Evolutionary conservation across 2,113 vertebrate genomes (phyloP), one percentile per base, ranked within the genome.

Genomic region (Chitala chitala): DNA sequence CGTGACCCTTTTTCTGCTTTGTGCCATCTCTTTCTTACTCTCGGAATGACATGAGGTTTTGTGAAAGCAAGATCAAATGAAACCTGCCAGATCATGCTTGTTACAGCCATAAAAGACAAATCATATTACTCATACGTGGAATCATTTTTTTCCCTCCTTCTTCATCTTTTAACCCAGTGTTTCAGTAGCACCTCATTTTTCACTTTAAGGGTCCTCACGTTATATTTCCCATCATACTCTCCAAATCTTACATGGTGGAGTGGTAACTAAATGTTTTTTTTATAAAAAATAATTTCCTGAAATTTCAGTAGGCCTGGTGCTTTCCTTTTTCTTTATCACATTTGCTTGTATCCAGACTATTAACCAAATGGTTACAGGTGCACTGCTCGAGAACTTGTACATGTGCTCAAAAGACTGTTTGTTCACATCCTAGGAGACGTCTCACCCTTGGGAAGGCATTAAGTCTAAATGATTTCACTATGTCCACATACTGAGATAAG

Each of bases 61-160:
- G 40, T 17, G 17, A 31, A 31, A 40, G 15, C 42, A 3, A 48
- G 55, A 29, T 26, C n/a, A 29, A 48, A 59, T 17, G 40, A 72
- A 17, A 15, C 24, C 26, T 72, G 24, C 33, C 3, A 7, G 10
- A 6, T 40, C 24, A 26, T 58, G 56, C 74, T 75, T 20, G 31
- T 10, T 1, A 38, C 17, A 75, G 68, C 61, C 80, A 55, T 51
- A 71, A 64, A 48, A 75, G 48, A 81, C 46, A 70, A 77, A 81
- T 79, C 68, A 76, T 53, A 77, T 87, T 78, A 82, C 78, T 65
- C 31, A 15, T n/a, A n/a, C 12, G 12, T 46, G 44, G 12, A 46
- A 33, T 1, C 31, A 20, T 20, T 38, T 15, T 59, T 61, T 8
- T 7, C 36, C 17, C 9, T 54, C 15, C 33, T 17, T 53, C 50